These are phyloP conservation scores for Gallinago stenura DNA, from an alignment of 2,797 vertebrate species.

Conservation along the genomic window DNA sequence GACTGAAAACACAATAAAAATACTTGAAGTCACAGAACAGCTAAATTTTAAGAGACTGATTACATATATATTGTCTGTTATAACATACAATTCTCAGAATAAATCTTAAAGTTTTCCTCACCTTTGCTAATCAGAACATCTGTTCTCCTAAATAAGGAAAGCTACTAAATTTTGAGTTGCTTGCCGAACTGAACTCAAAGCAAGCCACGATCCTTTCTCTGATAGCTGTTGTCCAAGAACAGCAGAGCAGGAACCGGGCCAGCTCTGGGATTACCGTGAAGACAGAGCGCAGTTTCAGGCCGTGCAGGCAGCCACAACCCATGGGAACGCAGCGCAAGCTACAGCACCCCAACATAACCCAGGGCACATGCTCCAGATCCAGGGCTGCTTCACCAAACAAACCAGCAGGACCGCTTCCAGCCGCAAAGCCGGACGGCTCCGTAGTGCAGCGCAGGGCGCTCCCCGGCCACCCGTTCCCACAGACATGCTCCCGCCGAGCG, in stretches of 20 bases:
- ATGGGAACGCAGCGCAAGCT: not conserved
- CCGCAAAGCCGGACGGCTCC: not conserved
- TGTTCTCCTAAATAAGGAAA: not conserved
- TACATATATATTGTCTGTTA: not conserved
- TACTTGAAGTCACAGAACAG: not conserved
- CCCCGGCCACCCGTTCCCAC: not conserved
- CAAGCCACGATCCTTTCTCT: not conserved
- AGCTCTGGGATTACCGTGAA: not conserved
- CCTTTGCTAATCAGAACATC: not conserved
- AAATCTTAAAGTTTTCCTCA: not conserved
- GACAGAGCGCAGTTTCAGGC: not conserved
- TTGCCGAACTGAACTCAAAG: not conserved
- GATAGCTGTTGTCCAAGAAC: not conserved
- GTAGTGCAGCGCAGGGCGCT: rapidly evolving
- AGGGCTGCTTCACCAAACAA: slow-evolving; percentile 9
- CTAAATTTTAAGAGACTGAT: not conserved
- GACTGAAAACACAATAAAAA: not conserved
- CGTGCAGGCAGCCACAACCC: not conserved
- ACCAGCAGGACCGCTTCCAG: not conserved
- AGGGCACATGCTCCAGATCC: not conserved
- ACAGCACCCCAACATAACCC: not conserved
- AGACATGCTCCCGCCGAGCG: rapidly evolving
- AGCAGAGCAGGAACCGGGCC: not conserved
- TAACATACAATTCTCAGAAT: not conserved
- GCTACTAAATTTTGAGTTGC: not conserved